Conservation (phyloP, 2,797 vertebrate species). For the Parauchenoglanis ngamensis region DNA sequence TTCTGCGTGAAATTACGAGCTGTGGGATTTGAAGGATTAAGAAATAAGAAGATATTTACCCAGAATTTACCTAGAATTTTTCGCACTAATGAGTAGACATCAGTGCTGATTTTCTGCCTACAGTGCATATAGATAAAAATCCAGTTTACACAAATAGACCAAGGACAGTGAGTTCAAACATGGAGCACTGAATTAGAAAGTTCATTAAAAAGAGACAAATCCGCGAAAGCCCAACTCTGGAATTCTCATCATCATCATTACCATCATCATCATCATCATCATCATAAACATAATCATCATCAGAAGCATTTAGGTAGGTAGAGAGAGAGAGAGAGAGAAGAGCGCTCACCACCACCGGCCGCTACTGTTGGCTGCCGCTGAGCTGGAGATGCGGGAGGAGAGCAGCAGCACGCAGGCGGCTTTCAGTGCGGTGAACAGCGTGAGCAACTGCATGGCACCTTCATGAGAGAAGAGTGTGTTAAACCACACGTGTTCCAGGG, state of each 20-base stretch:
- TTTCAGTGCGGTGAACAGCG: conserved; percentile 20
- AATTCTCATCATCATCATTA: background rate
- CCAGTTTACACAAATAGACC: background rate
- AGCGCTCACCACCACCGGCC: conserved; percentile 28
- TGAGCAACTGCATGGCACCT: conserved; percentile 29
- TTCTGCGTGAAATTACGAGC: background rate
- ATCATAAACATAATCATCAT: background rate
- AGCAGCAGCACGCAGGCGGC: conserved; percentile 28
- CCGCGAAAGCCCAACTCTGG: background rate
- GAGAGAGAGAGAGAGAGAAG: background rate
- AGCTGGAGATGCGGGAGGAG: conserved; percentile 29
- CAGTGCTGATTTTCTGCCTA: background rate
- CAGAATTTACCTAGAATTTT: background rate
- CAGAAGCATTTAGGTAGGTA: background rate
- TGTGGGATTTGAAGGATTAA: background rate
- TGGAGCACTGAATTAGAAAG: background rate
- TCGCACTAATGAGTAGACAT: background rate
- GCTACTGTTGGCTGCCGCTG: conserved; percentile 28
- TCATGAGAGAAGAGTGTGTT: background rate
- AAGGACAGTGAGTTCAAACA: background rate
- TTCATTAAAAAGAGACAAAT: background rate
- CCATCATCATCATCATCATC: background rate
- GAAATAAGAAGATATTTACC: background rate
- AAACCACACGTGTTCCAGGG: background rate
- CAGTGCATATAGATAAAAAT: background rate